Conservation (phyloP, 2,888 invertebrate genomes). For the Latrodectus elegans region DNA sequence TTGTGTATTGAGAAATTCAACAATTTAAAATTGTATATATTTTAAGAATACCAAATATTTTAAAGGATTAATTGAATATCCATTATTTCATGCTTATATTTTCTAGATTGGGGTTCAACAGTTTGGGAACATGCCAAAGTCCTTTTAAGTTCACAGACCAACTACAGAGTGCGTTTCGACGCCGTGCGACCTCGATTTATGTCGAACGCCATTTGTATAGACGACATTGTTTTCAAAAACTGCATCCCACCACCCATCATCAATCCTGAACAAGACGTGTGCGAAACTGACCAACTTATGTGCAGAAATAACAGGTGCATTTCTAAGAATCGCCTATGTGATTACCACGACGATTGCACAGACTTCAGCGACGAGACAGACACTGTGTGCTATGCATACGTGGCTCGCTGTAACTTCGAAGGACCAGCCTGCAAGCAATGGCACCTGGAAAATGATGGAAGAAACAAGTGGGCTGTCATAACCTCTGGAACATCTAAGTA, state of each 20-base stretch:
- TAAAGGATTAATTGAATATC: no score
- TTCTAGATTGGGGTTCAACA: background rate
- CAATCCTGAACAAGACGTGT: conserved; percentile 1
- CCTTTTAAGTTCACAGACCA: conserved; percentile 1
- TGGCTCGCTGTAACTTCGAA: conserved; percentile 54
- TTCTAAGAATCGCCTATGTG: conserved; percentile 30
- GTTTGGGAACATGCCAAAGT: conserved; percentile 48
- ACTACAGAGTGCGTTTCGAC: conserved; percentile 41
- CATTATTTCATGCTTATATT: background rate
- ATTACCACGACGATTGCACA: conserved; percentile 54
- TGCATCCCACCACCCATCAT: conserved; percentile 36
- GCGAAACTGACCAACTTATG: conserved; percentile 18
- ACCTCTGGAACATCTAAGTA: background rate
- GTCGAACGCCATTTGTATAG: conserved; percentile 33
- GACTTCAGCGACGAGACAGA: conserved; percentile 58
- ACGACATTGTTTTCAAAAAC: conserved; percentile 48
- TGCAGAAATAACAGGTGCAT: conserved; percentile 54
- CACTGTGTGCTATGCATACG: conserved; percentile 31
- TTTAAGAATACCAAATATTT: no score
- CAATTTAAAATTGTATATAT: no score
- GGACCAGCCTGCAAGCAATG: conserved; percentile 18
- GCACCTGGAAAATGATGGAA: conserved; percentile 27
- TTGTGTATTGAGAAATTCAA: no score
- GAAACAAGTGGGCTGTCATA: background rate
- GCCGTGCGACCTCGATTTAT: conserved; percentile 18